phyloP scores from a whole-genome alignment of 2,888 invertebrate species.

The Synanthedon formicaeformis region DNA sequence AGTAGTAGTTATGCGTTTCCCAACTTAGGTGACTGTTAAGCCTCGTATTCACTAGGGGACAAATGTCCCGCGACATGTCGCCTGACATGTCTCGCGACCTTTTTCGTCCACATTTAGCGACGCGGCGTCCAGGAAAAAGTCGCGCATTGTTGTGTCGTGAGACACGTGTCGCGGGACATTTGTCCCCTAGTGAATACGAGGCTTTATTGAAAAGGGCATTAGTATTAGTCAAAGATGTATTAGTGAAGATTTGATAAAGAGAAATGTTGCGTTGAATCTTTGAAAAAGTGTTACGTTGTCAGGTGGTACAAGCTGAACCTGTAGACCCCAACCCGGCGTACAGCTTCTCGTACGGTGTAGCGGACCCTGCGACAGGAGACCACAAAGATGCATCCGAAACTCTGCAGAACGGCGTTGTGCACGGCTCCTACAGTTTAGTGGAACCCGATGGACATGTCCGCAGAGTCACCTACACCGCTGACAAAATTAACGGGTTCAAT shows the following conservation, averaged over 20 bases:
- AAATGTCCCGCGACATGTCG: too few relatives aligned
- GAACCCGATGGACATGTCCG: constrained; percentile 65
- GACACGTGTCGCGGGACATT: too few relatives aligned
- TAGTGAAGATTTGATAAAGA: neutral
- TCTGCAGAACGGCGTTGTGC: constrained; percentile 64
- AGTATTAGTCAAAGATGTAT: neutral
- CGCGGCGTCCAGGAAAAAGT: too few relatives aligned
- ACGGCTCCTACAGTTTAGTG: constrained; percentile 65
- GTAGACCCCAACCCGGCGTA: constrained; percentile 66
- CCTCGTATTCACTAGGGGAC: too few relatives aligned
- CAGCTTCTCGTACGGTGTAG: constrained; percentile 64
- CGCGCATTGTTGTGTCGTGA: too few relatives aligned
- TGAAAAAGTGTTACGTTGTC: neutral
- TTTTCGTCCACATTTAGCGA: too few relatives aligned
- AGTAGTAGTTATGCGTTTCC: too few relatives aligned
- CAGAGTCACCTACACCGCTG: constrained; percentile 66
- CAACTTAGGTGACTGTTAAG: too few relatives aligned
- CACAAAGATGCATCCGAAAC: constrained; percentile 64
- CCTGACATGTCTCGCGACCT: too few relatives aligned
- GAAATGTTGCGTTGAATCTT: too few relatives aligned
- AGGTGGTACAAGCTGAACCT: constrained; percentile 57
- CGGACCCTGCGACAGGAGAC: constrained; percentile 63
- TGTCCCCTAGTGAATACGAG: too few relatives aligned
- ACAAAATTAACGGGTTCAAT: constrained; percentile 64
- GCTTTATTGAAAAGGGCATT: too few relatives aligned